Base-by-base conservation (phyloP, 2,888 invertebrate genomes). In the Coleophora deauratella region DNA sequence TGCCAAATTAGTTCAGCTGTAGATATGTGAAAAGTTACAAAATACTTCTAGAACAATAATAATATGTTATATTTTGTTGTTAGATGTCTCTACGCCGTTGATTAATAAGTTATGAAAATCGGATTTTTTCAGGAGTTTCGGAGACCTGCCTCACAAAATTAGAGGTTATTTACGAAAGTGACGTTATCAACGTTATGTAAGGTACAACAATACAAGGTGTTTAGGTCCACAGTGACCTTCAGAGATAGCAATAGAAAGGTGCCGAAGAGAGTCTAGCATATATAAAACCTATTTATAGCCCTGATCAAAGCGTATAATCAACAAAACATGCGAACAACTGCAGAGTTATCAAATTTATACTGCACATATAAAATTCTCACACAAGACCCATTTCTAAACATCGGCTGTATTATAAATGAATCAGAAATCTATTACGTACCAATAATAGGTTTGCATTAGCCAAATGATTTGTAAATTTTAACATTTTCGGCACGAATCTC, bases 401-500 rank as follows among this genome's bases (percentile, higher is more conserved):
- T 21, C 3, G 21, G 6, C 21, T 21, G 21, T 21, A 21, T 21
- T 21, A 4, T 4, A 21, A 21, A 6, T 21, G 6, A 21, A 21
- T 3, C 21, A 21, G 21, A 28, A 14, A 40, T 30, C 15, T 37
- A 50, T 43, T 57, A 76, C 75, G 45, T 71, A 81, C 81, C 76
- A 84, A 71, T 60, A 81, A 63, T 55, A 82, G 68, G 62, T 71
- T 74, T 57, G 72, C 49, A 68, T 75, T 79, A 51, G 72, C 48
- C 68, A 85, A 63, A 67, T 74, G 69, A 52, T 71, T 78, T 48
- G 76, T 71, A 68, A 85, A 76, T 82, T 72, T 80, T 50, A 74
- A 80, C 85, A 85, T 85, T 82, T 84, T 82, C 75, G 74, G 72
- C 71, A 73, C 66, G 65, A 72, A 72, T 63, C 66, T 69, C 71